A percentile compares a stretch with the other conserved stretches of the same genome.
Conservation (phyloP, 2,113 vertebrate genomes). For the Laticauda colubrina region DNA sequence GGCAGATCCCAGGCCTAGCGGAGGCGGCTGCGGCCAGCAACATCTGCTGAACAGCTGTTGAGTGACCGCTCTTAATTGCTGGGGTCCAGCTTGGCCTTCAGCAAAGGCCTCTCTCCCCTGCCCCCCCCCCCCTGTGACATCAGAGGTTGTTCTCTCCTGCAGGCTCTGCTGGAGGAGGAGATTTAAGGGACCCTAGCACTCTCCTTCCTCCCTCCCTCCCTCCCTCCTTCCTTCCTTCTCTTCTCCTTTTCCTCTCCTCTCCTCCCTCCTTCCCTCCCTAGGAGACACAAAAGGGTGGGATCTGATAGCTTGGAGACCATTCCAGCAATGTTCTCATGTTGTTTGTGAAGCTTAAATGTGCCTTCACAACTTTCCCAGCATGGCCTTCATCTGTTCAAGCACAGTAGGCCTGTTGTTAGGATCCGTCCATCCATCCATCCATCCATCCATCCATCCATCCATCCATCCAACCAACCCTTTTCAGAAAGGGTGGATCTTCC, state of each 20-base stretch:
- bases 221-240: neutral
- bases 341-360: neutral
- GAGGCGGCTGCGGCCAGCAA: too few species aligned
- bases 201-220: too few species aligned
- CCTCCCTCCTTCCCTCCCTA: neutral
- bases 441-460: neutral
- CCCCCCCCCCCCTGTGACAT: neutral
- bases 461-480: neutral
- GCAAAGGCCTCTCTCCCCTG: neutral
- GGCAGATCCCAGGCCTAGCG: neutral
- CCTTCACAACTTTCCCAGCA: neutral
- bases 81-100: neutral
- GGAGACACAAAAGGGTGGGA: too few species aligned
- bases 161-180: neutral
- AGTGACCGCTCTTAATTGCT: neutral
- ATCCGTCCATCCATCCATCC: neutral
- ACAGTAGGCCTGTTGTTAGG: neutral
- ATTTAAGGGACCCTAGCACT: neutral
- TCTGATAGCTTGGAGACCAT: neutral
- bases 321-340: neutral
- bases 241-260: too few species aligned
- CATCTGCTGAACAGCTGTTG: neutral
- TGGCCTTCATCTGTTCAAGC: neutral
- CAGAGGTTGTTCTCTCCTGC: neutral
- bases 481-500: neutral